Base-by-base conservation (phyloP, 2,797 vertebrate species). In the Chromobotia macracanthus region DNA sequence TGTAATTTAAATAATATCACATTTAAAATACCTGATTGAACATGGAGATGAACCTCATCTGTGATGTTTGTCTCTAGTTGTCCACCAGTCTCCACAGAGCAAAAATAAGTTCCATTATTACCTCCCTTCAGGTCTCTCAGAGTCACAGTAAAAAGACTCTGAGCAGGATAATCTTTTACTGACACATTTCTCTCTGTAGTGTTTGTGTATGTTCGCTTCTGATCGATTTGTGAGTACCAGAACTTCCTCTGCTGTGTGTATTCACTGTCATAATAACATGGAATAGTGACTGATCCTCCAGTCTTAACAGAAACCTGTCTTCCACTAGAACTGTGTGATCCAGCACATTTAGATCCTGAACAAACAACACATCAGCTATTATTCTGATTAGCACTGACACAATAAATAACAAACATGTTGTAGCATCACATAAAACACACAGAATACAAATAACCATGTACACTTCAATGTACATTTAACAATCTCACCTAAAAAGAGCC, bases 231-330 rank as follows among this genome's bases (percentile, higher is more conserved):
- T 70, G 65, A 66, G 38, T 44, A 65, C 77, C 72, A 80, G 53
- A 67, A 83, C 69, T 83, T 84, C 19, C 38, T 77, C 50, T 73
- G 77, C 80, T 72, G 82, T 83, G 84, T 80, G 78, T 61, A 77
- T 18, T 63, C 9, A 23, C 35, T 53, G 77, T 83, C 58, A 69
- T 79, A 82, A 65, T 48, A 64, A 55, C 73, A 73, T 16, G 76
- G 78, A 78, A 72, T 31, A 75, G 77, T 70, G 23, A 56, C 16
- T 65, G 23, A 71, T 82, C 71, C 77, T 77, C 87, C 84, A 80
- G 63, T 28, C 58, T 72, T 61, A 25, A 41, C 51, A 63, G 84
- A 1, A 69, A 77, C 0, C 2, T 15, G 46, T 48, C 46, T 13
- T 48, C 6, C 4, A 38, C 0, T 5, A 6, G 1, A 0, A 16